Percentiles rank a stretch among this genome's conserved stretches.
These are phyloP conservation scores for Thysanoteuthis rhombus DNA, from an alignment of 2,888 invertebrate genomes.

Conservation along the genomic window DNA sequence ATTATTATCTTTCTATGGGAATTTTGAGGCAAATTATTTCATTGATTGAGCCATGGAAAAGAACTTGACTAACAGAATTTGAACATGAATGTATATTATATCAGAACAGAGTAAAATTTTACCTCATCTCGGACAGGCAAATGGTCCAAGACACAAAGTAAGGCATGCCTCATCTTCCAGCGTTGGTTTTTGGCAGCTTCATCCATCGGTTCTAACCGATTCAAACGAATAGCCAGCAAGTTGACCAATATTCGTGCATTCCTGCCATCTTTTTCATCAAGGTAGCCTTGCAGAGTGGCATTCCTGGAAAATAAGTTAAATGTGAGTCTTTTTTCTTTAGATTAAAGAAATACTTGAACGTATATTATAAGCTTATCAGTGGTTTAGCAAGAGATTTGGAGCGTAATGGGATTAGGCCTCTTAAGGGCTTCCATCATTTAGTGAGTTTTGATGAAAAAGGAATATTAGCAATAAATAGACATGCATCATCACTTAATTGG, in stretches of 20 bases:
- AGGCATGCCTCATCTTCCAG: conserved; percentile 37
- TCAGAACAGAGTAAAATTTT: not conserved
- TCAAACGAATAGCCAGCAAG: conserved; percentile 52
- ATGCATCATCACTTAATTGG: too few relatives aligned
- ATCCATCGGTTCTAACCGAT: conserved; percentile 38
- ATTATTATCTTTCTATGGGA: too few relatives aligned
- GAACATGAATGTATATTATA: not conserved
- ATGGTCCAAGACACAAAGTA: conserved; percentile 45
- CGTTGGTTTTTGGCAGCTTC: conserved; percentile 13
- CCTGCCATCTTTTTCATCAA: conserved; percentile 49
- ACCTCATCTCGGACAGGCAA: conserved; percentile 59
- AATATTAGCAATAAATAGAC: too few relatives aligned
- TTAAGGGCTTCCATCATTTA: too few relatives aligned
- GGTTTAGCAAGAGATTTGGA: too few relatives aligned
- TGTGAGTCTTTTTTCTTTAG: too few relatives aligned
- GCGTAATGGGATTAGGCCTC: too few relatives aligned
- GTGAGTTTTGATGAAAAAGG: too few relatives aligned
- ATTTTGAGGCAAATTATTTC: not conserved
- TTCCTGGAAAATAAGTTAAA: conserved; percentile 37
- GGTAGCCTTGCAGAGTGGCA: conserved; percentile 41
- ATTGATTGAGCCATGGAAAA: not conserved
- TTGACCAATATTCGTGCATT: conserved; percentile 51
- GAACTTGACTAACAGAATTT: not conserved
- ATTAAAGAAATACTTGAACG: too few relatives aligned
- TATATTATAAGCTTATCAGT: too few relatives aligned